phyloP scores from a whole-genome alignment of 2,113 vertebrate species.

The Phaethornis superciliosus region DNA sequence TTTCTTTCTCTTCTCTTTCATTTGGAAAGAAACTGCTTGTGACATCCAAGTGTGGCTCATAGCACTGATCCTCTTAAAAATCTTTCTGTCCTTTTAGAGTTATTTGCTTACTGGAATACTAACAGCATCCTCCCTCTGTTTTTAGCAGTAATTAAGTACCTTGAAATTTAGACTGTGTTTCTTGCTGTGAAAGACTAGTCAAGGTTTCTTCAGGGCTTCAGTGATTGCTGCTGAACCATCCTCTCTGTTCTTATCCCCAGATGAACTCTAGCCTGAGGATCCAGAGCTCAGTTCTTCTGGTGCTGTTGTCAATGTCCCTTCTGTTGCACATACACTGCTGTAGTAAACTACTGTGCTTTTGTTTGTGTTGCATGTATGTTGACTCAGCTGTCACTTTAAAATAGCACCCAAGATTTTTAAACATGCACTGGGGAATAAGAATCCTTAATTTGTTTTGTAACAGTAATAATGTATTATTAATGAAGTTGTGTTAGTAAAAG shows the following conservation, averaged over 20 bases:
- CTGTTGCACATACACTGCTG: background rate
- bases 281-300: background rate
- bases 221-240: background rate
- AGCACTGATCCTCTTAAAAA: background rate
- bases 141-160: background rate
- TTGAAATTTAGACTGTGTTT: background rate
- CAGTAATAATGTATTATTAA: background rate
- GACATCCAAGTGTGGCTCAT: background rate
- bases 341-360: background rate
- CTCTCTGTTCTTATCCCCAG: background rate
- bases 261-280: slow-evolving; percentile 5
- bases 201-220: background rate
- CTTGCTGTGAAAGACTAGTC: background rate
- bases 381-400: background rate
- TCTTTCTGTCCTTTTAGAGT: background rate
- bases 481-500: background rate
- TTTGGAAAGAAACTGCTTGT: background rate
- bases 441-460: background rate
- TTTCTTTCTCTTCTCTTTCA: background rate
- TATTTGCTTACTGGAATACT: background rate
- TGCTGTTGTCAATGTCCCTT: background rate
- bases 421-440: background rate
- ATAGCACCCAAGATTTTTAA: background rate
- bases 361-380: background rate
- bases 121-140: background rate